Evolutionary conservation across 1,140 invertebrate genomes (phyloP), one percentile per base, ranked within the genome.

Genomic region (Mizuhopecten yessoensis): DNA sequence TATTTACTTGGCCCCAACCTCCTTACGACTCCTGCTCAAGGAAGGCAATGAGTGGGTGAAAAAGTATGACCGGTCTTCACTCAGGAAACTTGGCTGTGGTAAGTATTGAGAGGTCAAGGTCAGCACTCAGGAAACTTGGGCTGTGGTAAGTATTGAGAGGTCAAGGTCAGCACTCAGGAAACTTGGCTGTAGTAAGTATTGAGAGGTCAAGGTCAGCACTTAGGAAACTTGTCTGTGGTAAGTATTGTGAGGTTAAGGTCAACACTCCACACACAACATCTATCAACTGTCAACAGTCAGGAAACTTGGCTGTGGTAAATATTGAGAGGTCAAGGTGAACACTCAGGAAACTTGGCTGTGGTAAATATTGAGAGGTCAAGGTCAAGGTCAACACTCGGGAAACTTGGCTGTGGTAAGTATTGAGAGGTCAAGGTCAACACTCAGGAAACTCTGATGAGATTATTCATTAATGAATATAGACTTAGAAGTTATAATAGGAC

Each of bases 21-120:
- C 97, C 0, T 93, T 97, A 11, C 95, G 97, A 86, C 94, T 97
- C 57, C 94, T 97, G 13, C 94, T 97, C 39, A 97, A 96, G 90
- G 98, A 98, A 94, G 96, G 95, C n/a, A 98, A 99, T 92, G 97
- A 97, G 86, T 97, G 97, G 36, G 98, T 98, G 0, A 97, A 97
- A 87, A 98, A 98, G 96, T 97, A 97, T 93, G 96, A 97, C 92
- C 93, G 96, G 42, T 96, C 97, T 39, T 96, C 96, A 5, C 94
- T 97, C 3, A 94, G 96, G 89, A 96, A 96, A 86, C 95, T 97
- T 13, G 97, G 97, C 34, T 97, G 97, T 94, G 96, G 96, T 96
- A 94, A 90, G 94, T 91, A 87, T 57, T 11, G 36, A 39, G 36
- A 13, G 36, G 13, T 39, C 94, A 97, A 13, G 36, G 13, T 39